Conservation (phyloP, 2,888 invertebrate genomes). For the Luperina testacea region DNA sequence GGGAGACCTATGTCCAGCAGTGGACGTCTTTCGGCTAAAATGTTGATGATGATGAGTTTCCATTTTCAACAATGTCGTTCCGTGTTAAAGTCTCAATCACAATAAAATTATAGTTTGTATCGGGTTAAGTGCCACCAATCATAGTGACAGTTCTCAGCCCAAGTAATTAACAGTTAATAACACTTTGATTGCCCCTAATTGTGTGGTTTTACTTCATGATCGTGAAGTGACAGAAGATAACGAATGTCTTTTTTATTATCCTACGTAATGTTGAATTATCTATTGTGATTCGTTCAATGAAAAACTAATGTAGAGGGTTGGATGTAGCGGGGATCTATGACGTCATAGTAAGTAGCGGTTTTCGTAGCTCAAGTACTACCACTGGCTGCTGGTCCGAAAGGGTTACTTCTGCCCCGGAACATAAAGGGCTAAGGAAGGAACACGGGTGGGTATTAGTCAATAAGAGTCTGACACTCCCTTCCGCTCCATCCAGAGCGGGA, state of each 20-base stretch:
- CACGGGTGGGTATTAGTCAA: too few relatives aligned
- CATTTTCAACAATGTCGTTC: constrained; percentile 25
- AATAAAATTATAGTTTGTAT: constrained; percentile 56
- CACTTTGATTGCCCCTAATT: constrained; percentile 50
- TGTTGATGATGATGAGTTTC: too few relatives aligned
- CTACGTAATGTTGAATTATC: neutral
- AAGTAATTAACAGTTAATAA: constrained; percentile 58
- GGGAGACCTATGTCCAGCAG: too few relatives aligned
- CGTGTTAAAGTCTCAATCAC: constrained; percentile 40
- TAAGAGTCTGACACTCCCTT: too few relatives aligned
- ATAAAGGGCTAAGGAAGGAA: too few relatives aligned
- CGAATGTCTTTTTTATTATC: constrained; percentile 18
- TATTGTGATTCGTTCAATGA: neutral
- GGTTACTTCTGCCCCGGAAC: too few relatives aligned
- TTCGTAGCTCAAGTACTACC: neutral
- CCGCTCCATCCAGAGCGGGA: too few relatives aligned
- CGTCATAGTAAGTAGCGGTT: neutral
- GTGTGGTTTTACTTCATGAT: constrained; percentile 25
- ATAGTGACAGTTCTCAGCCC: constrained; percentile 56
- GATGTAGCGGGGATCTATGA: neutral
- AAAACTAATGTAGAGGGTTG: neutral
- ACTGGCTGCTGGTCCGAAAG: neutral
- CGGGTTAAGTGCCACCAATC: constrained; percentile 38
- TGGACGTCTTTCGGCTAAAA: too few relatives aligned
- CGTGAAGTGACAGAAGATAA: constrained; percentile 9